Conservation (phyloP, 1,140 invertebrate genomes). For the Heterodera schachtii region DNA sequence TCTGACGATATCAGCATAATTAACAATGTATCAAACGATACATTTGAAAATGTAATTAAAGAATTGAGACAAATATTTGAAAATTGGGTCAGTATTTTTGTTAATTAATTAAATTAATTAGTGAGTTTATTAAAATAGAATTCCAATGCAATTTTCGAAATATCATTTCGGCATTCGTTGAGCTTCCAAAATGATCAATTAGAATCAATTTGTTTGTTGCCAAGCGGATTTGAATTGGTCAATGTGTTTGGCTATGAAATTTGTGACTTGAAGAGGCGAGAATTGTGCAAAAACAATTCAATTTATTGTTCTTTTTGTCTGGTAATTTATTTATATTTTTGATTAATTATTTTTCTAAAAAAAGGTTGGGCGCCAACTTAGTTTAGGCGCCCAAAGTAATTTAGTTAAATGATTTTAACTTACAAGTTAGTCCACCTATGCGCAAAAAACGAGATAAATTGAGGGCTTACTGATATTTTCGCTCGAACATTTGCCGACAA, state of each 20-base stretch:
- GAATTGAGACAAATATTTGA: background rate
- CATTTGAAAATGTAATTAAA: background rate
- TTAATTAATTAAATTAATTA: background rate
- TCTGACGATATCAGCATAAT: background rate
- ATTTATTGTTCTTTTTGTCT: background rate
- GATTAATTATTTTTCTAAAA: too few relatives aligned
- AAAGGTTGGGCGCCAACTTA: too few relatives aligned
- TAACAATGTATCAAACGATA: background rate
- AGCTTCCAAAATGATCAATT: background rate
- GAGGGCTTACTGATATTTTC: too few relatives aligned
- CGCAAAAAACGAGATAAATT: too few relatives aligned
- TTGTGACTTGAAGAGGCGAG: background rate
- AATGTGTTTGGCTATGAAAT: background rate
- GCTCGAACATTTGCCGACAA: too few relatives aligned
- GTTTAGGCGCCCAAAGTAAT: too few relatives aligned
- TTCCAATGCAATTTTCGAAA: background rate
- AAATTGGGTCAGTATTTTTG: background rate
- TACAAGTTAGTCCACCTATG: too few relatives aligned
- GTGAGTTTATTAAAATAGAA: background rate
- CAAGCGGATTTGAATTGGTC: background rate
- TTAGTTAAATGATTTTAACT: too few relatives aligned
- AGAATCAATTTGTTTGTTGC: background rate
- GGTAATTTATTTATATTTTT: background rate
- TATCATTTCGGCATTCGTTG: background rate
- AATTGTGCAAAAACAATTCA: background rate